phyloP scores from a whole-genome alignment of 2,113 vertebrate species.

The Atlantisia rogersi region DNA sequence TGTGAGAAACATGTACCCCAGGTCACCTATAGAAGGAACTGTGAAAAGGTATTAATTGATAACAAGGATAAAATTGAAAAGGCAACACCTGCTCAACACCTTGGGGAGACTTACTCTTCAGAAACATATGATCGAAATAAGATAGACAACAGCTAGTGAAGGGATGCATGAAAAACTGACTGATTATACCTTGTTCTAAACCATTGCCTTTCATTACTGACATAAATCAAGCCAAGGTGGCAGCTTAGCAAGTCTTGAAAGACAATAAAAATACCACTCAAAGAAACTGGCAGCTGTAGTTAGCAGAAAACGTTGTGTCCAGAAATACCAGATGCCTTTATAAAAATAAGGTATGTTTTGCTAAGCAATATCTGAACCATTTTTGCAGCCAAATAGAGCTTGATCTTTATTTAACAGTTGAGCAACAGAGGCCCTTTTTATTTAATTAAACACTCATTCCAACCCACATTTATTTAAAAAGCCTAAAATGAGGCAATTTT shows the following conservation, averaged over 20 bases:
- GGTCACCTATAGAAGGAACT: background rate
- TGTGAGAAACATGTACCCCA: background rate
- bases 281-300: background rate
- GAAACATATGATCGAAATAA: constrained; percentile 8
- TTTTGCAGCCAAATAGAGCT: constrained; percentile 4
- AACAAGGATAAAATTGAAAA: constrained; percentile 15
- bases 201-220: constrained; percentile 19
- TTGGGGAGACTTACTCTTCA: background rate
- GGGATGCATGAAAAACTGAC: background rate
- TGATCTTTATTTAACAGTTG: background rate
- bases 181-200: constrained; percentile 16
- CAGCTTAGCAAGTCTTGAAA: constrained; percentile 17
- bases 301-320: background rate
- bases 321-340: constrained; percentile 29
- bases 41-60: background rate
- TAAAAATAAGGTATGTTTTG: constrained; percentile 23
- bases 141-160: background rate
- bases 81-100: background rate
- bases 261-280: constrained; percentile 30
- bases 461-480: constrained; percentile 12
- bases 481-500: constrained; percentile 17
- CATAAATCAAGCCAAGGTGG: constrained; percentile 18
- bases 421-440: constrained; percentile 16
- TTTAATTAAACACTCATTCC: constrained; percentile 40
- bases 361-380: constrained; percentile 21